Conservation (phyloP, 2,797 vertebrate genomes). For the Thaleichthys pacificus region DNA sequence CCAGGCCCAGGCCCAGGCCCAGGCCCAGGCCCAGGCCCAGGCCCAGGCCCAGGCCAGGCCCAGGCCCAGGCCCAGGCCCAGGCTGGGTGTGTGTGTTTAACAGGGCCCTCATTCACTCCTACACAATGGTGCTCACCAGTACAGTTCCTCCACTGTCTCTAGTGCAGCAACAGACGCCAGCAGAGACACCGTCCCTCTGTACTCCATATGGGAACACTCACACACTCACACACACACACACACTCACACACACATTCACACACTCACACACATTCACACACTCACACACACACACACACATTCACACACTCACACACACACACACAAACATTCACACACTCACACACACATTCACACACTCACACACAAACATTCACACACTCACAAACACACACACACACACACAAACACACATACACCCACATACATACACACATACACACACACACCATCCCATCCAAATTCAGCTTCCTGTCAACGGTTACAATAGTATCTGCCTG, state of each 20-base stretch:
- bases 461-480: constrained; percentile 60
- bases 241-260: constrained; percentile 21
- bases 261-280: constrained; percentile 14
- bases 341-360: no score
- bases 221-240: constrained; percentile 29
- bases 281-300: no score
- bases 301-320: no score
- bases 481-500: constrained; percentile 65
- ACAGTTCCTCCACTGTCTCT: constrained; percentile 66
- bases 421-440: not conserved
- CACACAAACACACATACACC: no score
- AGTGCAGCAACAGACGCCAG: constrained; percentile 50
- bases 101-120: constrained; percentile 61
- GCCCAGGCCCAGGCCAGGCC: no score
- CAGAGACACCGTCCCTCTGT: constrained; percentile 40
- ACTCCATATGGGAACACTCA: constrained; percentile 14
- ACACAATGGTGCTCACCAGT: constrained; percentile 70
- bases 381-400: no score
- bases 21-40: no score
- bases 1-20: no score
- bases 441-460: constrained; percentile 37
- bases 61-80: no score
- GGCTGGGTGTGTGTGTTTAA: constrained; percentile 28
- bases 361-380: no score
- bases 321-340: no score